A percentile compares a stretch with the other conserved stretches of the same genome.
phyloP scores from a whole-genome alignment of 2,113 vertebrate species.

The Scartelaos histophorus region DNA sequence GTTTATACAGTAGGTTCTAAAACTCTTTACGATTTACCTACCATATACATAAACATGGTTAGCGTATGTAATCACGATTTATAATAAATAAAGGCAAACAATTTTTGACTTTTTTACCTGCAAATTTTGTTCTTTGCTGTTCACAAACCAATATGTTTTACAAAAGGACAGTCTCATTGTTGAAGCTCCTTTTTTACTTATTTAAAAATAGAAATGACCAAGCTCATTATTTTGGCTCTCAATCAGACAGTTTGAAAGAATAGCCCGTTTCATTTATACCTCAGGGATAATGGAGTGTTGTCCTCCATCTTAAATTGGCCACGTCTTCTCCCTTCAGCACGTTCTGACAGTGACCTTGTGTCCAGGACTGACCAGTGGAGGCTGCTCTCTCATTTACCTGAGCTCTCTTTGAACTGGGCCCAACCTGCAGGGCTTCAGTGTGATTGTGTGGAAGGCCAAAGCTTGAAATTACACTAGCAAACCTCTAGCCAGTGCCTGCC shows the following conservation, averaged over 20 bases:
- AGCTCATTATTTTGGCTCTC: neutral
- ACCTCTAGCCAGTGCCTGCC: constrained; percentile 44
- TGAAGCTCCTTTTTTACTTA: neutral
- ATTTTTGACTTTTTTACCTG: neutral
- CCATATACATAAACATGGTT: neutral
- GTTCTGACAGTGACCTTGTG: constrained; percentile 35
- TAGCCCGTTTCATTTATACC: constrained; percentile 16
- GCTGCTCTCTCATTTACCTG: constrained; percentile 58
- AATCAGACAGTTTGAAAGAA: constrained; percentile 1
- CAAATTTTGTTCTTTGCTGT: neutral
- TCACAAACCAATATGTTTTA: neutral
- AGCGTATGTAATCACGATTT: neutral
- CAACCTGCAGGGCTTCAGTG: constrained; percentile 23
- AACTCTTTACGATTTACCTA: too few relatives aligned
- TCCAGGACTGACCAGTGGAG: constrained; percentile 34
- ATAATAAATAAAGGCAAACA: neutral
- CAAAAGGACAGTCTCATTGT: neutral
- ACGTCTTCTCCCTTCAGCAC: constrained; percentile 20
- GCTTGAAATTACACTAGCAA: constrained; percentile 59
- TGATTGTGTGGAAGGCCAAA: constrained; percentile 32
- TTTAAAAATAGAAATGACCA: neutral
- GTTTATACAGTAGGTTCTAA: too few relatives aligned
- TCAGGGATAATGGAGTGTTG: constrained; percentile 18
- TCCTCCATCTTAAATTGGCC: constrained; percentile 14
- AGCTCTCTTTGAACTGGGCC: constrained; percentile 50